Evolutionary conservation across 2,113 vertebrate species (phyloP).

Genomic region (Crotalus horridus): DNA sequence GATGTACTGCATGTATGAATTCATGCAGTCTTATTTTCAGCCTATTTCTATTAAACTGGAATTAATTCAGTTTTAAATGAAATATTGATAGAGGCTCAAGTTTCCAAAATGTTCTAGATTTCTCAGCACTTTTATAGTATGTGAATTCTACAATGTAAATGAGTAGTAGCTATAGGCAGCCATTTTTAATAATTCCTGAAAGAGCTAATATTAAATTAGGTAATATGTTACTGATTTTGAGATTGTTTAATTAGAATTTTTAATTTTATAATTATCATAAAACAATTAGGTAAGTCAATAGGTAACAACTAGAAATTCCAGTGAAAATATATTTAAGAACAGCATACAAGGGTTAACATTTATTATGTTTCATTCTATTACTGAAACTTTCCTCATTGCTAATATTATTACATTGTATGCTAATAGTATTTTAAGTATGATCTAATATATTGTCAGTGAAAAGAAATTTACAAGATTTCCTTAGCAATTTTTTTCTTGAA

Average conservation of each 20-base stretch:
- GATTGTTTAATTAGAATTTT: not conserved
- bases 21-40: not conserved
- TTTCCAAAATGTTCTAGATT: not conserved
- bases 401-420: not conserved
- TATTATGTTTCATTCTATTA: not conserved
- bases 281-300: not conserved
- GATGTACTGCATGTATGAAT: not conserved
- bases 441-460: not conserved
- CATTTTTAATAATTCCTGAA: not conserved
- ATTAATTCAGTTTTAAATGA: not conserved
- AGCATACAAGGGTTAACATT: not conserved
- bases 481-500: not conserved
- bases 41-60: not conserved
- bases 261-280: not conserved
- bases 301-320: not conserved
- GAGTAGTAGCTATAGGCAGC: not conserved
- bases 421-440: not conserved
- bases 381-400: not conserved
- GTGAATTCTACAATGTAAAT: not conserved
- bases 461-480: not conserved
- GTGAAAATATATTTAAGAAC: not conserved
- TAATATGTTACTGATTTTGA: not conserved
- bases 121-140: not conserved
- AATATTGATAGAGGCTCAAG: not conserved
- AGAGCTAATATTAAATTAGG: not conserved